phyloP scores from a whole-genome alignment of 2,113 vertebrate genomes.

The Forbesichthys papilliferus region DNA sequence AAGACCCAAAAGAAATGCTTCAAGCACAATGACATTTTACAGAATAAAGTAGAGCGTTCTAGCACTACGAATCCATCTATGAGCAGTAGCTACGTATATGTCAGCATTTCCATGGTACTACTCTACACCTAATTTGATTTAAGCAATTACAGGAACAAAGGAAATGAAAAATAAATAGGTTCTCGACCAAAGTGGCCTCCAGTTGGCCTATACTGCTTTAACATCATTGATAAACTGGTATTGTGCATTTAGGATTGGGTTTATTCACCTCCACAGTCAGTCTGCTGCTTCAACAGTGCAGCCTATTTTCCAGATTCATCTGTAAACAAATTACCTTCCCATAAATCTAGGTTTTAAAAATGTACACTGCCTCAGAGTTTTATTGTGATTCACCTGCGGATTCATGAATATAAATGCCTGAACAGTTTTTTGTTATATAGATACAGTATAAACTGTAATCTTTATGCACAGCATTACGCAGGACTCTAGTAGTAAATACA shows the following conservation, averaged over 20 bases:
- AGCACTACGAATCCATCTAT: slow-evolving; percentile 1
- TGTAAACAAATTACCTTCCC: slow-evolving; percentile 38
- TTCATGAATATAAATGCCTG: too few relatives aligned
- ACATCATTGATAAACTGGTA: not conserved
- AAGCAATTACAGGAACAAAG: not conserved
- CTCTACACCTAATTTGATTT: not conserved
- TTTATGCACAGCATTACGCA: slow-evolving; percentile 1
- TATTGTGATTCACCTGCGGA: slow-evolving; percentile 2
- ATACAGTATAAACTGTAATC: not conserved
- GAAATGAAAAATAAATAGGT: too few relatives aligned
- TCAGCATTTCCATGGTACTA: too few relatives aligned
- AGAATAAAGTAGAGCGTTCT: slow-evolving; percentile 47
- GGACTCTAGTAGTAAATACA: slow-evolving; percentile 25
- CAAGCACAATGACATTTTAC: slow-evolving; percentile 51
- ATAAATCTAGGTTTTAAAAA: slow-evolving; percentile 25
- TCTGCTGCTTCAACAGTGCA: too few relatives aligned
- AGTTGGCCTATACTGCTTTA: slow-evolving; percentile 43
- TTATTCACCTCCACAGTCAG: slow-evolving; percentile 1
- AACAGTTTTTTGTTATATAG: slow-evolving; percentile 7
- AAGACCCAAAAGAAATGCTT: slow-evolving; percentile 33
- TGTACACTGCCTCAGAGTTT: slow-evolving; percentile 37
- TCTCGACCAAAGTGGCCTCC: too few relatives aligned
- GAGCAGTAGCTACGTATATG: too few relatives aligned
- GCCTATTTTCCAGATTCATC: too few relatives aligned
- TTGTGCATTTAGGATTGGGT: slow-evolving; percentile 4